Percentiles rank a stretch among this genome's conserved stretches.
Evolutionary conservation across 2,113 vertebrate species (phyloP).

Genomic region (Anarhynchus alexandrinus): DNA sequence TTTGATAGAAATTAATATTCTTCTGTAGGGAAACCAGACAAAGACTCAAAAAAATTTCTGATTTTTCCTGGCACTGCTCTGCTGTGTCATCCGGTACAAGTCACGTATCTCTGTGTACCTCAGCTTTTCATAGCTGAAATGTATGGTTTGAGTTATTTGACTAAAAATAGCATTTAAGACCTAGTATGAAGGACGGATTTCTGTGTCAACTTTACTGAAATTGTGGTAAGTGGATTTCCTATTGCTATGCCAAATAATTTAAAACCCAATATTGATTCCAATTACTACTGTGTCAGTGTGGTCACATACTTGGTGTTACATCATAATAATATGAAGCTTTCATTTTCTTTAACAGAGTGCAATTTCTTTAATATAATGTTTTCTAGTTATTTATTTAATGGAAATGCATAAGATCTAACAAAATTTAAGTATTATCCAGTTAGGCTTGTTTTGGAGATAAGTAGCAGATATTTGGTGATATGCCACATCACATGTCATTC

Average conservation of each 20-base stretch:
- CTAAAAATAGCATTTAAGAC: not conserved
- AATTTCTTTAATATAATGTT: not conserved
- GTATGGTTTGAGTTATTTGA: not conserved
- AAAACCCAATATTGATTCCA: not conserved
- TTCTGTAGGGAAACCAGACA: not conserved
- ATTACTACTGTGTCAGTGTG: not conserved
- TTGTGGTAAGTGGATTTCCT: not conserved
- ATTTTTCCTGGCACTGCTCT: not conserved
- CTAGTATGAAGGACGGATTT: not conserved
- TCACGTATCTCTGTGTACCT: not conserved
- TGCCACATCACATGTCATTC: not conserved
- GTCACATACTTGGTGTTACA: not conserved
- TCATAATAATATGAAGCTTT: not conserved
- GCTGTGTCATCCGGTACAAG: not conserved
- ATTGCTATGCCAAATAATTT: not conserved
- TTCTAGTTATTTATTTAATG: not conserved
- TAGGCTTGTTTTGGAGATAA: not conserved
- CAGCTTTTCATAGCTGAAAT: not conserved
- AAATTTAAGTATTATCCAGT: not conserved
- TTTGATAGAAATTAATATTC: not conserved
- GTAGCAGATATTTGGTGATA: not conserved
- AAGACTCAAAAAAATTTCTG: not conserved
- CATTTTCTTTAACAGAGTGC: not conserved
- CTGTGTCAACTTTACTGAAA: not conserved
- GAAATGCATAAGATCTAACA: not conserved